Percentiles rank a stretch among this genome's conserved stretches.
Evolutionary conservation across 2,888 invertebrate genomes (phyloP).

Genomic region (Actias luna): DNA sequence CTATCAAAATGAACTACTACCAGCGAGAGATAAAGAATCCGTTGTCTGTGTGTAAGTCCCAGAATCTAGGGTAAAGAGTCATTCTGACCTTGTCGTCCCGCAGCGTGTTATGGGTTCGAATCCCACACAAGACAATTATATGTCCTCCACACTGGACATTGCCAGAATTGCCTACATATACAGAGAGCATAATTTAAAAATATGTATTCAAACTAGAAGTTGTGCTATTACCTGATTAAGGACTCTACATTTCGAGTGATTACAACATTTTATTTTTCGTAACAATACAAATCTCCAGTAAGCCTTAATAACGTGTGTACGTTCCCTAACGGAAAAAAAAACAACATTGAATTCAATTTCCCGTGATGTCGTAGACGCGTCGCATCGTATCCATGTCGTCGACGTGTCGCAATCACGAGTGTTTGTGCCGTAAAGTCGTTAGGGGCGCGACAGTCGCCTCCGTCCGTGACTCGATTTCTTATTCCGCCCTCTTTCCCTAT

Average conservation of each 20-base stretch:
- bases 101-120: too few relatives aligned
- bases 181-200: too few relatives aligned
- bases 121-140: too few relatives aligned
- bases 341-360: slow-evolving; percentile 46
- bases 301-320: slow-evolving; percentile 11
- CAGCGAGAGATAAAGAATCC: too few relatives aligned
- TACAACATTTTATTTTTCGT: background rate
- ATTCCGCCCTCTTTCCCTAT: slow-evolving; percentile 34
- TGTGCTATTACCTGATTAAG: too few relatives aligned
- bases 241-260: background rate
- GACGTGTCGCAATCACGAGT: slow-evolving; percentile 57
- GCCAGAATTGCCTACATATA: too few relatives aligned
- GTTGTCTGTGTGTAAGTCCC: too few relatives aligned
- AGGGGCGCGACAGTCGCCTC: slow-evolving; percentile 43
- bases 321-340: slow-evolving; percentile 30
- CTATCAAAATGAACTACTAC: too few relatives aligned
- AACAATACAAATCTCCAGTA: background rate
- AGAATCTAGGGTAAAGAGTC: too few relatives aligned
- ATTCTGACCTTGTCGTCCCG: too few relatives aligned
- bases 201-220: too few relatives aligned
- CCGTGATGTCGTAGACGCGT: slow-evolving; percentile 28
- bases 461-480: slow-evolving; percentile 60
- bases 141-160: too few relatives aligned
- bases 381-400: slow-evolving; percentile 46
- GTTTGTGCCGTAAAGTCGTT: slow-evolving; percentile 61